Conservation (phyloP, 2,797 vertebrate species). For the Glossophaga mutica region DNA sequence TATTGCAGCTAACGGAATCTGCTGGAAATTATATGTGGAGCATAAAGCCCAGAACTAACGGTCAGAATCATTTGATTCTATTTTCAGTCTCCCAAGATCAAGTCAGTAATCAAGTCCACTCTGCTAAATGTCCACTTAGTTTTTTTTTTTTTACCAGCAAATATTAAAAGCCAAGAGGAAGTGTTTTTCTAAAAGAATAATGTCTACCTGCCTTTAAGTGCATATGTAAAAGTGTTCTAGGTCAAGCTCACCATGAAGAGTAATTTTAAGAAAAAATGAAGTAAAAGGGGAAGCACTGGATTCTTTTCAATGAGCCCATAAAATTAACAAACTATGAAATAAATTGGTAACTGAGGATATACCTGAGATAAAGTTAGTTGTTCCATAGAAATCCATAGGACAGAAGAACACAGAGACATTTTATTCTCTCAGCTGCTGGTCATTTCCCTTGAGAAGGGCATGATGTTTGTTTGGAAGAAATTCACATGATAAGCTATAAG, state of each 20-base stretch:
- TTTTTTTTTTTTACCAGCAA: background rate
- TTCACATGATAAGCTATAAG: background rate
- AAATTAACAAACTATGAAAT: constrained; percentile 14
- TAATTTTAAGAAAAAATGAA: background rate
- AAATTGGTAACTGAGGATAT: background rate
- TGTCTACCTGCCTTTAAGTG: background rate
- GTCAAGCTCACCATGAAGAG: background rate
- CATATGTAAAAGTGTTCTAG: background rate
- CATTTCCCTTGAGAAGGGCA: background rate
- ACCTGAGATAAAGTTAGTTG: background rate
- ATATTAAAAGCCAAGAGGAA: background rate
- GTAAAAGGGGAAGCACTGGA: background rate
- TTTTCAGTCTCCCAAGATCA: background rate
- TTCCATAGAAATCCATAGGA: background rate
- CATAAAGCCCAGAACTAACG: background rate
- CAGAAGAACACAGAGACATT: background rate
- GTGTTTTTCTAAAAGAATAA: background rate
- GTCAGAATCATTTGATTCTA: background rate
- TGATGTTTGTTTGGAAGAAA: constrained; percentile 10
- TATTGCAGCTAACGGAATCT: background rate
- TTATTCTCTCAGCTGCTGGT: background rate
- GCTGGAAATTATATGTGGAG: background rate
- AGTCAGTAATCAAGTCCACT: background rate
- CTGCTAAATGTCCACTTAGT: background rate
- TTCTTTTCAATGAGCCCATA: background rate